phyloP scores from a whole-genome alignment of 2,797 vertebrate genomes.

The Cirrhinus molitorella region DNA sequence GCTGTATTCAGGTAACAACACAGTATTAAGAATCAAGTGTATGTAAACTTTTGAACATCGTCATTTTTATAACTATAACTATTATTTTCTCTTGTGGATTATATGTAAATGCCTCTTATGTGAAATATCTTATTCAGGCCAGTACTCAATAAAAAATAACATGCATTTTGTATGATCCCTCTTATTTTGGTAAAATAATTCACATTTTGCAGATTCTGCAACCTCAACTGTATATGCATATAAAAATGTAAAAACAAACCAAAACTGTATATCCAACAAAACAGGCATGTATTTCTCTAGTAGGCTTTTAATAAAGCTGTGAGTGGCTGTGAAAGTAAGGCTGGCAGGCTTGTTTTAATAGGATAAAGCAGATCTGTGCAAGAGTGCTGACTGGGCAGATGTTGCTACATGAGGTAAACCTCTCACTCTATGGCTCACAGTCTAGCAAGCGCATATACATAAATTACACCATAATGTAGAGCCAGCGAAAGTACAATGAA shows the following conservation, averaged over 20 bases:
- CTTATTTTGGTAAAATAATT: too few species aligned
- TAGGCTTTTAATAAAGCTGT: slow-evolving; percentile 27
- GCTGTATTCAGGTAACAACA: too few species aligned
- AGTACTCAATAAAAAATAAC: too few species aligned
- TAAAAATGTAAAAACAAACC: neutral
- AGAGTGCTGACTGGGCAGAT: slow-evolving; percentile 76
- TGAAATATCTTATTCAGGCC: too few species aligned
- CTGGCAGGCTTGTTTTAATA: slow-evolving; percentile 72
- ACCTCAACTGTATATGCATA: neutral
- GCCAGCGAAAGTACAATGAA: neutral
- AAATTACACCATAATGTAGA: neutral
- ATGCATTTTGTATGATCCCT: too few species aligned
- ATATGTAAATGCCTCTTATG: too few species aligned
- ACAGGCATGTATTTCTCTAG: neutral
- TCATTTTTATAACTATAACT: too few species aligned
- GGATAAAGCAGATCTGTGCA: slow-evolving; percentile 76
- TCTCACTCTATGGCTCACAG: neutral
- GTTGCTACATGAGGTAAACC: slow-evolving; percentile 38
- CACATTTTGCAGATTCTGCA: too few species aligned
- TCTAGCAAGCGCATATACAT: neutral
- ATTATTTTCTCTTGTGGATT: too few species aligned
- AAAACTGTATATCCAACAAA: neutral
- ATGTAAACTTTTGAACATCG: too few species aligned
- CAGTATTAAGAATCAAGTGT: too few species aligned
- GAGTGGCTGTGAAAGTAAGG: slow-evolving; percentile 36